phyloP scores from a whole-genome alignment of 1,140 invertebrate species.

The Tenebrio molitor region DNA sequence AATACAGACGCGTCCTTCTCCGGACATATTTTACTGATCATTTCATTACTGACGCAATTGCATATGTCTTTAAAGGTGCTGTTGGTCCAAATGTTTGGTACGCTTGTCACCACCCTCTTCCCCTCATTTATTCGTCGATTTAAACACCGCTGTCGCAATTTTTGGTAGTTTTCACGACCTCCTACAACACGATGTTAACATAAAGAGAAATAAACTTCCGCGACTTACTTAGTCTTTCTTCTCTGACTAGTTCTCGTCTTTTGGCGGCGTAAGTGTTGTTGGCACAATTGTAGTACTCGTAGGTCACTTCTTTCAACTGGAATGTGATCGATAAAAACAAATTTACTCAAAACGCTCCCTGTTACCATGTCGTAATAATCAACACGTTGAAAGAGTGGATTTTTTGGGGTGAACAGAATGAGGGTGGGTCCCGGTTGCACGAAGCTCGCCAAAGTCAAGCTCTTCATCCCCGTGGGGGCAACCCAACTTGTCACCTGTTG shows the following conservation, averaged over 20 bases:
- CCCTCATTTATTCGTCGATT: not conserved
- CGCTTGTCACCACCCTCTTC: not conserved
- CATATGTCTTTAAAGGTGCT: slow-evolving; percentile 1
- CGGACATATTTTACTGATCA: not conserved
- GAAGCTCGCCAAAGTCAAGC: slow-evolving; percentile 73
- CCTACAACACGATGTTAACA: not conserved
- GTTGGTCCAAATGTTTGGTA: slow-evolving; percentile 21
- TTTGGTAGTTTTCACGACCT: not conserved
- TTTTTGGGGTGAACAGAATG: slow-evolving; percentile 80
- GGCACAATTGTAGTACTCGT: slow-evolving; percentile 78
- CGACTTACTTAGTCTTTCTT: slow-evolving; percentile 55
- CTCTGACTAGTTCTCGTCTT: slow-evolving; percentile 57
- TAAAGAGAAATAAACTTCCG: not conserved
- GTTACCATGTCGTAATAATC: slow-evolving; percentile 77
- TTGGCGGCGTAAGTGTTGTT: slow-evolving; percentile 68
- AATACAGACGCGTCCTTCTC: not conserved
- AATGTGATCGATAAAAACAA: slow-evolving; percentile 40
- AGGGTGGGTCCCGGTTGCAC: slow-evolving; percentile 76
- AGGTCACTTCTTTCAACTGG: slow-evolving; percentile 75
- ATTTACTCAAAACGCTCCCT: not conserved
- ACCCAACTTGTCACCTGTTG: slow-evolving; percentile 74
- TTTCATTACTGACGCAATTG: not conserved
- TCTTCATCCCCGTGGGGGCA: slow-evolving; percentile 76
- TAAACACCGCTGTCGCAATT: not conserved
- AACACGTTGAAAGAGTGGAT: slow-evolving; percentile 72